Conservation (phyloP, 2,797 vertebrate genomes). For the Aselliscus stoliczkanus region DNA sequence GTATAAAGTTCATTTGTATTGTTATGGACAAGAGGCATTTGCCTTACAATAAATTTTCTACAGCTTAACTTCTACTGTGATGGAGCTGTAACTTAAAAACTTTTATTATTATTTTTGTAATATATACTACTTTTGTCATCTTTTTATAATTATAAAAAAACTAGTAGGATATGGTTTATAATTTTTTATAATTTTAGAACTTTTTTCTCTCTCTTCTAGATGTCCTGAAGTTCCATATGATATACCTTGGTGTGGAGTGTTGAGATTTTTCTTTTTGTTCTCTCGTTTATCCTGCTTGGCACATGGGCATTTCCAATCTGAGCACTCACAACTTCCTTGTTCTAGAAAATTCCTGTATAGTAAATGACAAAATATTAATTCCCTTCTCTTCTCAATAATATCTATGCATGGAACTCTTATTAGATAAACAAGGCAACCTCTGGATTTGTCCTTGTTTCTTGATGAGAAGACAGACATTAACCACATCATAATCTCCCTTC, state of each 20-base stretch:
- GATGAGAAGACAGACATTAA: not conserved
- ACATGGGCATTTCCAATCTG: rapidly evolving
- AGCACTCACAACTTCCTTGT: not conserved
- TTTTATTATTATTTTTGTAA: not conserved
- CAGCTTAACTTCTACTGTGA: not conserved
- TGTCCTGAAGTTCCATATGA: not conserved
- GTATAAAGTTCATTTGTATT: not conserved
- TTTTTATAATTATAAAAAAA: not conserved
- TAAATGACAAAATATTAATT: too few species aligned
- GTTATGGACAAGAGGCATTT: rapidly evolving
- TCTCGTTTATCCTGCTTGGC: not conserved
- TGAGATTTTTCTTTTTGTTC: not conserved
- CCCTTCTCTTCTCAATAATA: not conserved
- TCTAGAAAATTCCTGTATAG: not conserved
- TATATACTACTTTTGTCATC: rapidly evolving
- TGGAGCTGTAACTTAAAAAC: too few species aligned
- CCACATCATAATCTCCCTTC: not conserved
- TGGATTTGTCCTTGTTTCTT: not conserved
- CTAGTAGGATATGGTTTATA: not conserved
- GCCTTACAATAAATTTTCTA: not conserved
- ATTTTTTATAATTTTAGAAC: too few species aligned
- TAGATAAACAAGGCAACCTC: not conserved
- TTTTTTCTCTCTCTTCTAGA: not conserved
- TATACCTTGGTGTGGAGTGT: rapidly evolving
- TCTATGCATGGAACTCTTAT: too few species aligned